Conservation (phyloP, 2,113 vertebrate genomes). For the Antechinus flavipes region DNA sequence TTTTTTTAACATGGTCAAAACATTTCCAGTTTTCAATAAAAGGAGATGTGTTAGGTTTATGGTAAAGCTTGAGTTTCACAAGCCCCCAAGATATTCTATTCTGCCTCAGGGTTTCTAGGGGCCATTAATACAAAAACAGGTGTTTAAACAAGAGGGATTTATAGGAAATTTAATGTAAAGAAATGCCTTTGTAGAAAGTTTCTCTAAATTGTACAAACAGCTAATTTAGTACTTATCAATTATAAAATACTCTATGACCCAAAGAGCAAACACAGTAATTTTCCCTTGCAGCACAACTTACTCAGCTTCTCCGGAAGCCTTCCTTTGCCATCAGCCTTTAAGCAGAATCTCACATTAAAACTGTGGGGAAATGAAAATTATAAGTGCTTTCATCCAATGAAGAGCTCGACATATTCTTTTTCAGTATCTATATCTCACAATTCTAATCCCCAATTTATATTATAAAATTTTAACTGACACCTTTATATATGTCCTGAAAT, state of each 20-base stretch:
- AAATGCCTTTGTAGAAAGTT: not conserved
- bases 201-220: not conserved
- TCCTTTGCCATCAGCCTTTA: constrained; percentile 91
- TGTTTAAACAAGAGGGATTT: not conserved
- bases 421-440: not conserved
- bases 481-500: not conserved
- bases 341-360: constrained; percentile 96
- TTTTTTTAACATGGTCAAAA: not conserved
- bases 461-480: not conserved
- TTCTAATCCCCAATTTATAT: not conserved
- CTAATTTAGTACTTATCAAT: not conserved
- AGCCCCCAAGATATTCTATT: not conserved
- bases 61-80: not conserved
- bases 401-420: not conserved
- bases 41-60: not conserved
- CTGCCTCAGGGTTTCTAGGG: not conserved
- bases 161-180: not conserved
- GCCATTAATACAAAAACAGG: not conserved
- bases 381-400: constrained; percentile 20
- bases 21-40: not conserved
- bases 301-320: constrained; percentile 87
- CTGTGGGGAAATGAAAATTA: constrained; percentile 80
- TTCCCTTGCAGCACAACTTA: constrained; percentile 83
- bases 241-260: not conserved
- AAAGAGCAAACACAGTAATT: not conserved